Conservation (phyloP, 2,113 vertebrate species). For the Trogon melanurus region DNA sequence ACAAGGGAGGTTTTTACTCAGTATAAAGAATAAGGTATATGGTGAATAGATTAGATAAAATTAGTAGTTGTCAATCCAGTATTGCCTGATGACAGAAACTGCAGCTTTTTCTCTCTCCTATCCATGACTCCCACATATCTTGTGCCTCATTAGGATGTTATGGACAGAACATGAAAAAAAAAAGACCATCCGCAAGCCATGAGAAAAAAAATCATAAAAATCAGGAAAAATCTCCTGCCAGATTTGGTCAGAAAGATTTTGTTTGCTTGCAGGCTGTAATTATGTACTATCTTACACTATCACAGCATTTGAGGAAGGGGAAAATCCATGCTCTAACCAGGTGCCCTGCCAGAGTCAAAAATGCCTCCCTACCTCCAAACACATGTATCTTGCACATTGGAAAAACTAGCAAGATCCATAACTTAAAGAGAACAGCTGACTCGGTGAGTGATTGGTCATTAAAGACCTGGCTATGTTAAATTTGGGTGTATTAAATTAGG, state of each 20-base stretch:
- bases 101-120: constrained; percentile 41
- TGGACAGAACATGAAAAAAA: background rate
- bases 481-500: background rate
- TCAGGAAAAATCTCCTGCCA: background rate
- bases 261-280: background rate
- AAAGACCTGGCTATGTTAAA: background rate
- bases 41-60: constrained; percentile 52
- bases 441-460: background rate
- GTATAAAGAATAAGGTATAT: constrained; percentile 7
- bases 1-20: constrained; percentile 13
- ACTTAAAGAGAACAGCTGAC: background rate
- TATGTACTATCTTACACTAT: background rate
- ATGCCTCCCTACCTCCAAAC: background rate
- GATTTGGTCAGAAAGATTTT: background rate
- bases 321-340: background rate
- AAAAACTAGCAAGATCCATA: background rate
- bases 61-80: constrained; percentile 30
- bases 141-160: constrained; percentile 13
- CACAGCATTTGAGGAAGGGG: background rate
- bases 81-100: constrained; percentile 41
- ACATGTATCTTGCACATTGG: background rate
- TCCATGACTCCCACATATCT: constrained; percentile 35
- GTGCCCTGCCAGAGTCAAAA: background rate
- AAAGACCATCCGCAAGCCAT: background rate
- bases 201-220: background rate